Conservation (phyloP, 2,888 invertebrate genomes). For the Tenthredo amoena region DNA sequence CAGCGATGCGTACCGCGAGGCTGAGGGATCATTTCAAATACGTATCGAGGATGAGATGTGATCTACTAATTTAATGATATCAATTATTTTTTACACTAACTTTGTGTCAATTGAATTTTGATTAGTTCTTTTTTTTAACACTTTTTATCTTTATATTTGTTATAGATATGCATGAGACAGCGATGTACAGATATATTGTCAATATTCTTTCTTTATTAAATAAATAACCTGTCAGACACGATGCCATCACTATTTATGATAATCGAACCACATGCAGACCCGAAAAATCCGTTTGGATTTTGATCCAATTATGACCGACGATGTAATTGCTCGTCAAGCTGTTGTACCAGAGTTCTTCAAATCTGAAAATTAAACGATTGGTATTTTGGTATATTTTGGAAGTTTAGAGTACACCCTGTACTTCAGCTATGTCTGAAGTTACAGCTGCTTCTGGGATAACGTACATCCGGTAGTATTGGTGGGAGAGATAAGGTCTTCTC, state of each 20-base stretch:
- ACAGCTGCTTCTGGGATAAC: not conserved
- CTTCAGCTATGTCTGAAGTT: not conserved
- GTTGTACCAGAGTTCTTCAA: not conserved
- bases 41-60: not conserved
- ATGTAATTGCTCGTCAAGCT: not conserved
- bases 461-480: slow-evolving; percentile 29
- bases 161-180: not conserved
- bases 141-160: not conserved
- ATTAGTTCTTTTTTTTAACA: not conserved
- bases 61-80: not conserved
- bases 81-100: not conserved
- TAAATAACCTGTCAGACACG: not conserved
- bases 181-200: not conserved
- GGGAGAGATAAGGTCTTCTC: slow-evolving; percentile 23
- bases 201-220: not conserved
- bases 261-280: not conserved
- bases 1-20: slow-evolving; percentile 82
- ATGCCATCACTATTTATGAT: too few relatives aligned
- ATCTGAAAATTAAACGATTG: not conserved
- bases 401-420: not conserved
- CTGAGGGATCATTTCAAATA: not conserved
- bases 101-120: not conserved
- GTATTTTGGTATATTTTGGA: not conserved
- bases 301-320: not conserved
- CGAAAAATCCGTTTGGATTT: not conserved